These are phyloP conservation scores for Piaya cayana DNA, from an alignment of 2,113 vertebrate species.

Conservation along the genomic window DNA sequence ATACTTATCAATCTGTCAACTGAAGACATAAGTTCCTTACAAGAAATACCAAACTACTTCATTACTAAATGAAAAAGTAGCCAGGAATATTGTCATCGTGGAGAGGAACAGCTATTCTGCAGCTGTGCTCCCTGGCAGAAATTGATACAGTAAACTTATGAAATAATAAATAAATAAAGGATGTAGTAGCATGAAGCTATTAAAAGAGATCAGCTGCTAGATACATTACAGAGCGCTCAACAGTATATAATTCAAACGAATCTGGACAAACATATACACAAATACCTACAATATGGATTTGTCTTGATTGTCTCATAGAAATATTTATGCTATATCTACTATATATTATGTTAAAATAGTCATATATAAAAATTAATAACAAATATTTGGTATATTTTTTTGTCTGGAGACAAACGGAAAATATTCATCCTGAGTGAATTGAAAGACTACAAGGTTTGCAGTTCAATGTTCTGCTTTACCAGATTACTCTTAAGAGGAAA, in stretches of 20 bases:
- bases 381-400: neutral
- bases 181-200: constrained; percentile 44
- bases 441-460: neutral
- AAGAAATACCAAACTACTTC: neutral
- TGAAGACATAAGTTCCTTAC: neutral
- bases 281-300: neutral
- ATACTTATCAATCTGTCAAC: neutral
- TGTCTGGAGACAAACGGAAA: neutral
- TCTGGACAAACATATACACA: neutral
- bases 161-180: constrained; percentile 65
- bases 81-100: neutral
- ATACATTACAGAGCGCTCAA: neutral
- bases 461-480: neutral
- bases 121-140: constrained; percentile 41
- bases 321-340: neutral
- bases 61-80: neutral
- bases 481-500: neutral
- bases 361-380: neutral
- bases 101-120: neutral
- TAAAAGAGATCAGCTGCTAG: constrained; percentile 50
- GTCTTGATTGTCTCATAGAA: neutral
- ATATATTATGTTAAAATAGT: neutral
- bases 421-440: neutral
- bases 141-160: neutral
- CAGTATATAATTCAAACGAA: neutral